Percentiles rank a stretch among this genome's conserved stretches.
These are phyloP conservation scores for Neostethus bicornis DNA, from an alignment of 2,797 vertebrate species.

Conservation along the genomic window DNA sequence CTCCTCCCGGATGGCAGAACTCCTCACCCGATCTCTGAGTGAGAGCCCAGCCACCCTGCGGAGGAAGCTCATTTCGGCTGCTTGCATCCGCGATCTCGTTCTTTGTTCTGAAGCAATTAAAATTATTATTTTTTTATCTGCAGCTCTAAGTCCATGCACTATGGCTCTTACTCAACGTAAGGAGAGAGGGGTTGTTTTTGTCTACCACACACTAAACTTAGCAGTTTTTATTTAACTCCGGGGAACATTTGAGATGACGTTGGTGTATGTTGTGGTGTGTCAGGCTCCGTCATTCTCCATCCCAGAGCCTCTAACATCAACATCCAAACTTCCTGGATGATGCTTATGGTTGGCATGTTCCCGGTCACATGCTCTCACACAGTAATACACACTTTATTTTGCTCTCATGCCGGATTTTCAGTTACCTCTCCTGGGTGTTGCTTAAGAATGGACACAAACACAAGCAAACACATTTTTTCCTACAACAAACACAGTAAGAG, in stretches of 20 bases:
- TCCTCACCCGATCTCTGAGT: too few species aligned
- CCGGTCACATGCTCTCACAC: constrained; percentile 21
- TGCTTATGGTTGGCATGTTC: constrained; percentile 21
- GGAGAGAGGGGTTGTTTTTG: background rate
- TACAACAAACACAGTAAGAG: constrained; percentile 18
- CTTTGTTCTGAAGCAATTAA: too few species aligned
- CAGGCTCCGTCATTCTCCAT: constrained; percentile 17
- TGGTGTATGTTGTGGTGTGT: background rate
- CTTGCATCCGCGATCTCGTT: too few species aligned
- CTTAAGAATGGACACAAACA: constrained; percentile 28
- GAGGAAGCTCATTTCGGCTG: too few species aligned
- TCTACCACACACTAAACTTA: background rate
- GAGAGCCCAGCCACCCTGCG: too few species aligned
- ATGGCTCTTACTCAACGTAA: too few species aligned
- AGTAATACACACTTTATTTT: constrained; percentile 28
- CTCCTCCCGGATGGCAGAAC: too few species aligned
- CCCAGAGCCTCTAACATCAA: constrained; percentile 60
- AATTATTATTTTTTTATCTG: too few species aligned
- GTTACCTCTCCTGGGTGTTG: constrained; percentile 19
- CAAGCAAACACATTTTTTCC: constrained; percentile 25
- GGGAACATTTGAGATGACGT: constrained; percentile 18
- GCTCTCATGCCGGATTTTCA: constrained; percentile 28
- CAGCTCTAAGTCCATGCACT: too few species aligned
- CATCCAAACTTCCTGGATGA: constrained; percentile 66
- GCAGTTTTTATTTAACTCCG: background rate